Conservation (phyloP, 2,797 vertebrate genomes). For the Leptatherina wallacei region DNA sequence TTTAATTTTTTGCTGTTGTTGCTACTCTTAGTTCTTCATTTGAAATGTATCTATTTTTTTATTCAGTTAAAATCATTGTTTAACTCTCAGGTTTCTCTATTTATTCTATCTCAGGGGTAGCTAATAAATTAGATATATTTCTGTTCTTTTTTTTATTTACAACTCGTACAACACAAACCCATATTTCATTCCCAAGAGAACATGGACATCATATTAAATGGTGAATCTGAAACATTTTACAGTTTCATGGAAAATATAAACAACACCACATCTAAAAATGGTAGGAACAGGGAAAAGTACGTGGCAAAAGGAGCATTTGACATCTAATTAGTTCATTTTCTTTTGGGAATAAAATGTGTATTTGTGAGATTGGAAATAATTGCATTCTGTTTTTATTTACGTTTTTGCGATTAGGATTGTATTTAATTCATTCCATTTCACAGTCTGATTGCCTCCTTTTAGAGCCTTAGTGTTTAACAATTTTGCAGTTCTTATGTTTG, state of each 20-base stretch:
- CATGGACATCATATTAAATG: not conserved
- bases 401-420: not conserved
- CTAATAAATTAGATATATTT: too few species aligned
- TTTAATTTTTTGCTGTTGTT: not conserved
- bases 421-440: not conserved
- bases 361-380: not conserved
- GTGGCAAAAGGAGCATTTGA: not conserved
- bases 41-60: too few species aligned
- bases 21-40: too few species aligned
- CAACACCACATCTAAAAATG: too few species aligned
- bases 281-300: too few species aligned
- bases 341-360: not conserved
- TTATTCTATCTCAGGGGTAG: not conserved
- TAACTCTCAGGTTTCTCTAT: not conserved
- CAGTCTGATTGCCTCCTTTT: not conserved
- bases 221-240: not conserved
- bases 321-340: not conserved
- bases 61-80: not conserved
- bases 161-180: too few species aligned
- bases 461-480: not conserved
- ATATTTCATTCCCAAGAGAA: not conserved
- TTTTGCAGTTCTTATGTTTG: not conserved
- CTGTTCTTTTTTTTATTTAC: too few species aligned
- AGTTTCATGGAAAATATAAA: too few species aligned
- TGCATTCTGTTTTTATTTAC: not conserved